Base-by-base conservation (phyloP, 1,140 invertebrate genomes). In the Oreohelix idahoensis region DNA sequence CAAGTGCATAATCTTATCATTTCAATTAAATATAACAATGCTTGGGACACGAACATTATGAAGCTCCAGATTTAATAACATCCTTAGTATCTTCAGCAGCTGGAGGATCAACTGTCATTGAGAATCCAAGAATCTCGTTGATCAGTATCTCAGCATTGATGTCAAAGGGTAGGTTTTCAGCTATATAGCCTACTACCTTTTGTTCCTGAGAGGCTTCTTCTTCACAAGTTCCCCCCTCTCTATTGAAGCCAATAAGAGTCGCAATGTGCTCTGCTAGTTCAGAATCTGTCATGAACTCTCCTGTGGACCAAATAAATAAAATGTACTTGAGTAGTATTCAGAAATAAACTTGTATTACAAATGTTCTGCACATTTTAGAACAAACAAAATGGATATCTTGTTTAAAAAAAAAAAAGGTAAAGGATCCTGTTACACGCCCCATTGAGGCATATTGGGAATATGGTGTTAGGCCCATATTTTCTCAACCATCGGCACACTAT, bases 251-350 rank as follows among this genome's bases (percentile, higher is more conserved):
- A 26, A 93, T 85, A 76, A 92, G 85, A 36, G 91, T 92, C 26
- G 91, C 89, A 74, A 93, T 84, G 85, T 91, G 93, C 79, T 93
- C 92, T 0, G 92, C 91, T 42, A 93, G 85, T 82, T 93, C 92
- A 84, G 91, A 89, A 82, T 93, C 92, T 35, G 91, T 93, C 90
- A 93, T 92, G 74, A 70, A 92, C 83, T 93, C 92, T 35, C 92
- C 92, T 92, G 83, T 23, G 85, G 66, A 74, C 53, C n/a, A n/a
- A n/a, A n/a, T n/a, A n/a, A n/a, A n/a, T n/a, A n/a, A n/a, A n/a
- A n/a, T n/a, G n/a, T n/a, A n/a, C n/a, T n/a, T n/a, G n/a, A n/a
- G n/a, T n/a, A n/a, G n/a, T n/a, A n/a, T n/a, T n/a, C n/a, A n/a
- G n/a, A n/a, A n/a, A n/a, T n/a, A n/a, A n/a, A n/a, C n/a, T n/a